Evolutionary conservation across 2,113 vertebrate genomes (phyloP).

Genomic region (Andinoacara biseriatus): DNA sequence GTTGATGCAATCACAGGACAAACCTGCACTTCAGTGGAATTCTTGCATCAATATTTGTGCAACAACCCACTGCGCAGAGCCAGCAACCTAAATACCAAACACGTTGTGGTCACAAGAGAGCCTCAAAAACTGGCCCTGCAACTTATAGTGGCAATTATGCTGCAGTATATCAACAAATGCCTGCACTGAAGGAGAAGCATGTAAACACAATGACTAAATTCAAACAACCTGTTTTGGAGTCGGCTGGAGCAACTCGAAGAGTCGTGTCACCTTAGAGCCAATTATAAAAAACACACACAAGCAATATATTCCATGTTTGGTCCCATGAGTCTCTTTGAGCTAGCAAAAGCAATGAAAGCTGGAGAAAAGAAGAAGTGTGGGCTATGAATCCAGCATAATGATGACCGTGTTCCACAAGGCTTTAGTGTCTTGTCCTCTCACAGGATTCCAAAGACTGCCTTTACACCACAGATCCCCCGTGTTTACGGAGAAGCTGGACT

Average conservation of each 20-base stretch:
- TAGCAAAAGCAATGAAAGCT: constrained; percentile 30
- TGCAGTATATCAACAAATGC: constrained; percentile 32
- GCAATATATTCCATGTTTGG: constrained; percentile 41
- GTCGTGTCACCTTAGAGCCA: constrained; percentile 69
- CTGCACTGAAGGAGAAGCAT: constrained; percentile 12
- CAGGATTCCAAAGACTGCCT: constrained; percentile 5
- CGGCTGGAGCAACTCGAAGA: constrained; percentile 43
- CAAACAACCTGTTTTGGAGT: constrained; percentile 51
- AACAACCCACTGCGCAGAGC: not conserved
- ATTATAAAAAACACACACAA: constrained; percentile 63
- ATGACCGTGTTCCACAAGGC: constrained; percentile 43
- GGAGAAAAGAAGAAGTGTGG: constrained; percentile 20
- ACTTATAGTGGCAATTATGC: constrained; percentile 21
- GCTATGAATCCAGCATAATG: constrained; percentile 50
- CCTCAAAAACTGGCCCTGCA: not conserved
- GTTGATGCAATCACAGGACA: not conserved
- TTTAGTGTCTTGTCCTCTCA: constrained; percentile 27
- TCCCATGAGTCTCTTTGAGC: constrained; percentile 61
- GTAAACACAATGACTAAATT: constrained; percentile 55
- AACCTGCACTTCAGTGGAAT: not conserved
- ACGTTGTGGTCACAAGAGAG: constrained; percentile 1
- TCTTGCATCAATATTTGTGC: not conserved
- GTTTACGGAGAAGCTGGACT: not conserved
- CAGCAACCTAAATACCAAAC: constrained; percentile 18
- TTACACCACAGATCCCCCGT: constrained; percentile 4